Conservation (phyloP, 1,140 invertebrate species). For the Schlechtendalia chinensis region DNA sequence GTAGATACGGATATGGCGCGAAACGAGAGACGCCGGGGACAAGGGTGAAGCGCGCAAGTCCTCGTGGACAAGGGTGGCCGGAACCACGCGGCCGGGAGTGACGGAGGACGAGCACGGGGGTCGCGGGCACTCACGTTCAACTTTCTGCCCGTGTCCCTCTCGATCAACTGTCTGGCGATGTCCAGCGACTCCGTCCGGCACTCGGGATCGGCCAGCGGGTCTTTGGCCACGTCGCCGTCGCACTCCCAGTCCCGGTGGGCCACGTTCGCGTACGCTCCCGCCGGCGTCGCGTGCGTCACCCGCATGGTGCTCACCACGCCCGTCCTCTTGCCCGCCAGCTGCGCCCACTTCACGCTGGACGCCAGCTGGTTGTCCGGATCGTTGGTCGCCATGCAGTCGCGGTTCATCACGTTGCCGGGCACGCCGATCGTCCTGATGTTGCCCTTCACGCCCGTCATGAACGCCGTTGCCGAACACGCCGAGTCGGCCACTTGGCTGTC, state of each 20-base stretch:
- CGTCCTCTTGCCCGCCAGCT: conserved; percentile 68
- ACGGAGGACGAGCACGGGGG: too few relatives aligned
- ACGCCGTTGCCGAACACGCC: conserved; percentile 78
- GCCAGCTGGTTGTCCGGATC: conserved; percentile 63
- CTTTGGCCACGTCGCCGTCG: conserved; percentile 61
- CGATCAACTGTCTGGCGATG: conserved; percentile 64
- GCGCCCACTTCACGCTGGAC: conserved; percentile 72
- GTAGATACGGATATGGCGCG: too few relatives aligned
- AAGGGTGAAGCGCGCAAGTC: too few relatives aligned
- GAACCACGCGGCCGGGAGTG: too few relatives aligned
- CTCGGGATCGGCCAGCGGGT: conserved; percentile 56
- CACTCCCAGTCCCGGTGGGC: conserved; percentile 77
- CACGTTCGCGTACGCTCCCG: conserved; percentile 77
- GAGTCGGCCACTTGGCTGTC: conserved; percentile 80
- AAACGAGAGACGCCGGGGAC: too few relatives aligned
- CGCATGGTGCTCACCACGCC: conserved; percentile 67
- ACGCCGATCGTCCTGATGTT: conserved; percentile 73
- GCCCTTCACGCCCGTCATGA: conserved; percentile 78
- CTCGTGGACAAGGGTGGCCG: too few relatives aligned
- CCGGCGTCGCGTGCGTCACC: conserved; percentile 88
- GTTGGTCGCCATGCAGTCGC: conserved; percentile 62
- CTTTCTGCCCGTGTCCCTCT: conserved; percentile 62
- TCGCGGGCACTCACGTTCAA: conserved; percentile 64
- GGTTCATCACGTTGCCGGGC: conserved; percentile 63
- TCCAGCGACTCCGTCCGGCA: conserved; percentile 57